Percentiles rank a stretch among this genome's conserved stretches.
Conservation (phyloP, 2,797 vertebrate genomes). For the Knipowitschia caucasica region DNA sequence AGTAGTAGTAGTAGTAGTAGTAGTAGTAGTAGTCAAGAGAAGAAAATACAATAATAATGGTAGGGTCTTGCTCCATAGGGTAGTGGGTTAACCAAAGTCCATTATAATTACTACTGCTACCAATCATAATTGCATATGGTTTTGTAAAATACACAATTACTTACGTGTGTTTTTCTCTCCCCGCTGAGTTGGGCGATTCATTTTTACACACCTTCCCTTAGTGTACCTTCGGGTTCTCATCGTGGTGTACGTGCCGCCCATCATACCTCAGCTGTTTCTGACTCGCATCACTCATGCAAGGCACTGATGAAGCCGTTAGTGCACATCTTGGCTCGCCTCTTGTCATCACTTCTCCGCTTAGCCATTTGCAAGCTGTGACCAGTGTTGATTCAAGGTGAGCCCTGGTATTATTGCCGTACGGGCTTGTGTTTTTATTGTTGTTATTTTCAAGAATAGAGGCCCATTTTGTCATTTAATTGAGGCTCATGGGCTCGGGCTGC, state of each 20-base stretch:
- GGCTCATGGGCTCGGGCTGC: slow-evolving; percentile 75
- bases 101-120: no score
- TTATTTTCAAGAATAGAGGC: slow-evolving; percentile 77
- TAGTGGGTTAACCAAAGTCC: no score
- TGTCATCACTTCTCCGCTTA: slow-evolving; percentile 45
- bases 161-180: no score
- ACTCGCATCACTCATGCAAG: not conserved
- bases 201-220: no score
- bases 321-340: slow-evolving; percentile 26
- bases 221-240: no score
- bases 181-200: no score
- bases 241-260: slow-evolving; percentile 20
- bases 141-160: no score
- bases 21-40: no score
- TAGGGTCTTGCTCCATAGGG: no score
- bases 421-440: slow-evolving; percentile 78
- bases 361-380: slow-evolving; percentile 64
- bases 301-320: slow-evolving; percentile 16
- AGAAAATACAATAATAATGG: no score
- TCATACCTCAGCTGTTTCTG: slow-evolving; percentile 8
- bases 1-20: no score
- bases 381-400: slow-evolving; percentile 73
- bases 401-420: slow-evolving; percentile 68
- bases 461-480: slow-evolving; percentile 83
- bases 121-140: no score